Conservation (phyloP, 2,888 invertebrate species). For the Oligia strigilis region DNA sequence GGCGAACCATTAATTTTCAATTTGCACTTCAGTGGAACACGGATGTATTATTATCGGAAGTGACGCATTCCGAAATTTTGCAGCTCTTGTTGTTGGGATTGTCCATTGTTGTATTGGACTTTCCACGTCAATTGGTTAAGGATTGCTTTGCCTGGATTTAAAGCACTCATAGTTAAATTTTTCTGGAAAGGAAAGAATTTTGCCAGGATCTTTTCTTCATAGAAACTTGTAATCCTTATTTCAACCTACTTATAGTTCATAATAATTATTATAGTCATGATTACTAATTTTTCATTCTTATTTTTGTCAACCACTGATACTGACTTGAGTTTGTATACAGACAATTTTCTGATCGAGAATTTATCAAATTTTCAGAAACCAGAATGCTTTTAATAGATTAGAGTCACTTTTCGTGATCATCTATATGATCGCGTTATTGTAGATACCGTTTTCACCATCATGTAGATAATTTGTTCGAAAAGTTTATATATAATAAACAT, state of each 20-base stretch:
- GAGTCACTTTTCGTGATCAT: background rate
- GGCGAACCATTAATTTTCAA: slow-evolving; percentile 77
- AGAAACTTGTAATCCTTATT: background rate
- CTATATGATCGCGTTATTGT: background rate
- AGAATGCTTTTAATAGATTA: background rate
- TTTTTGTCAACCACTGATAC: too few relatives aligned
- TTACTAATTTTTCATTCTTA: too few relatives aligned
- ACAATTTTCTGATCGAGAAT: too few relatives aligned
- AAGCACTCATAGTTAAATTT: too few relatives aligned
- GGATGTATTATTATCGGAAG: slow-evolving; percentile 54
- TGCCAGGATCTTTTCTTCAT: background rate
- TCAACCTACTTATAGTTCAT: too few relatives aligned
- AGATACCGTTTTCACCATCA: background rate
- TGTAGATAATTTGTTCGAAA: background rate
- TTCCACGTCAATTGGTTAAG: background rate
- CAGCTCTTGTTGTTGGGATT: background rate
- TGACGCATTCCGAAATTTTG: background rate
- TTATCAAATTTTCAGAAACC: too few relatives aligned
- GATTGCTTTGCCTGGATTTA: background rate
- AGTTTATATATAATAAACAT: background rate
- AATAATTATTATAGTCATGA: too few relatives aligned
- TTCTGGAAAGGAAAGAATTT: too few relatives aligned
- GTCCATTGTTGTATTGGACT: background rate
- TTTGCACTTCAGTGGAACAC: slow-evolving; percentile 67
- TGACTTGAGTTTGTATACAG: too few relatives aligned